phyloP scores from a whole-genome alignment of 2,113 vertebrate species.

The Coreoperca whiteheadi region DNA sequence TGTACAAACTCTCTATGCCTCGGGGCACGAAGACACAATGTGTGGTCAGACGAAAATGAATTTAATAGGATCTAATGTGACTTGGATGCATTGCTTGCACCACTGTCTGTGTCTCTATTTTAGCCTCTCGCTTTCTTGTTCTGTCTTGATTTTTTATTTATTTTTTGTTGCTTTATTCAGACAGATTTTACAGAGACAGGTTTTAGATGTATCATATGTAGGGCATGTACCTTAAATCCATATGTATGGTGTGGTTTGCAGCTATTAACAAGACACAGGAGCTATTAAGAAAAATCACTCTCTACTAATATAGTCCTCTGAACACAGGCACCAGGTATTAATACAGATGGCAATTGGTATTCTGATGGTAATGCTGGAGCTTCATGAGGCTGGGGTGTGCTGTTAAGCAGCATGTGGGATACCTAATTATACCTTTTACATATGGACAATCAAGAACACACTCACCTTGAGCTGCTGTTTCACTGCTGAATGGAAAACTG shows the following conservation, averaged over 20 bases:
- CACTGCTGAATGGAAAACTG: conserved; percentile 43
- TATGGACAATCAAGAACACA: conserved; percentile 70
- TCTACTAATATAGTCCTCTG: conserved; percentile 19
- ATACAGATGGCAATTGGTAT: conserved; percentile 63
- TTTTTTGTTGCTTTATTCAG: neutral
- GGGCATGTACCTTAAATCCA: conserved; percentile 2
- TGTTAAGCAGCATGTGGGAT: conserved; percentile 71
- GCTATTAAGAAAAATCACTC: conserved; percentile 34
- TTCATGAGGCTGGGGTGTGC: conserved; percentile 65
- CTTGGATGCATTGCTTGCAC: conserved; percentile 49
- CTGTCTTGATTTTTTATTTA: conserved; percentile 14
- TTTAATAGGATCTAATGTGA: conserved; percentile 77
- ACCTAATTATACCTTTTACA: conserved; percentile 71
- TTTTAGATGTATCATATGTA: conserved; percentile 12
- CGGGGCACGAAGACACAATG: conserved; percentile 61
- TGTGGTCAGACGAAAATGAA: conserved; percentile 78
- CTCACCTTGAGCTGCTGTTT: conserved; percentile 75
- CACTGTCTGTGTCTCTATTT: conserved; percentile 39
- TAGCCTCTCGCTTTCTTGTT: conserved; percentile 8
- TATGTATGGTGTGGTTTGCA: conserved; percentile 24
- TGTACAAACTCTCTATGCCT: conserved; percentile 57
- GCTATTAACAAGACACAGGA: conserved; percentile 26
- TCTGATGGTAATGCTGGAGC: conserved; percentile 42
- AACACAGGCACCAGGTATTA: conserved; percentile 41
- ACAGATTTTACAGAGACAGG: conserved; percentile 6